Base-by-base conservation (phyloP, 2,888 invertebrate genomes). In the Clusia tigrina region DNA sequence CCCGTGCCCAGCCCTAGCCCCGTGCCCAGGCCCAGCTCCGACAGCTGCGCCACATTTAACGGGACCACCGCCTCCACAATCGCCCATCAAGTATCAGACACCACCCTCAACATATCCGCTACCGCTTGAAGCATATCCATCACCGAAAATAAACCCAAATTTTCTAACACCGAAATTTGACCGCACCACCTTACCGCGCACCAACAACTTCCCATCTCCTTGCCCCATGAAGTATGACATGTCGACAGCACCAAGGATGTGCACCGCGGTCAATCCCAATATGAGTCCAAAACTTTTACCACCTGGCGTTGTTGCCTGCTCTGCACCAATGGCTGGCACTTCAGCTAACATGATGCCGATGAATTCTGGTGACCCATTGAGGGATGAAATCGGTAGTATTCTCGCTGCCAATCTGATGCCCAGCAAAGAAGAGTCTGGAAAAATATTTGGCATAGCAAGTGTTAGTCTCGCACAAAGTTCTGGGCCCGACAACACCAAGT, bases 381-480 rank as follows among this genome's bases (percentile, higher is more conserved):
- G 82, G 60, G 82, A 81, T 59, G 81, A 81, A 65, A 82, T 82
- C 3, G 81, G 82, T 1, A 80, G 78, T 62, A 80, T 83, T 22
- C 61, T 82, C 52, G 81, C 83, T 0, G 83, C 82, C 9, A 84
- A 83, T 58, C 71, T 84, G 2, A 83, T 84, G 80, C 84, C 85
- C 15, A 85, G 84, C 68, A 83, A 83, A 66, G 84, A 85, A 66
- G 85, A 85, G 55, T 84, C 84, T 1, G 83, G 83, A 1, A 85
- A 85, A 73, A 84, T 84, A 25, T 85, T 84, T 72, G 85, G 84
- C 20, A 85, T 85, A 63, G 85, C 84, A 24, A 84, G 84, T 69
- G 84, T 84, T 0, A 84, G 82, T 58, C 64, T 84, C 51, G 84
- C 84, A 0, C 84, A 84, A 69, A 84, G 84, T 61, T 83, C 84